These are phyloP conservation scores for Centruroides sculpturatus DNA, from an alignment of 1,140 invertebrate species.

Conservation along the genomic window DNA sequence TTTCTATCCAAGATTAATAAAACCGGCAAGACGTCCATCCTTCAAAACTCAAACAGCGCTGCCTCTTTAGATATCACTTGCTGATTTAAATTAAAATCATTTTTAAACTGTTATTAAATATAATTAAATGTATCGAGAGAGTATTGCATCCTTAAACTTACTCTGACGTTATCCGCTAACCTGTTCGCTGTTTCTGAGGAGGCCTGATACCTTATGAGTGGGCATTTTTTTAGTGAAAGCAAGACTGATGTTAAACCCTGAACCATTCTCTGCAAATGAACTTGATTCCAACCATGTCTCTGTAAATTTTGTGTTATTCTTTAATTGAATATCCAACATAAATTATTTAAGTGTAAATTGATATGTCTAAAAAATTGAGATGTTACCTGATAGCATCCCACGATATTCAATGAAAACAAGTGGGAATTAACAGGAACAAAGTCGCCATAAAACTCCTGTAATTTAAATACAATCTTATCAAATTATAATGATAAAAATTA, in stretches of 20 bases:
- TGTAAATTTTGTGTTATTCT: slow-evolving; percentile 14
- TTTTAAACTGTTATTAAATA: neutral
- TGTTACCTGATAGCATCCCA: slow-evolving; percentile 30
- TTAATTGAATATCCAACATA: no score
- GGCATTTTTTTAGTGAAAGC: slow-evolving; percentile 80
- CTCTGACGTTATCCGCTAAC: slow-evolving; percentile 65
- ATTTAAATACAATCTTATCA: slow-evolving; percentile 7
- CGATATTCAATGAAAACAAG: slow-evolving; percentile 52
- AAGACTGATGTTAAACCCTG: slow-evolving; percentile 74
- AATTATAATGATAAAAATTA: no score
- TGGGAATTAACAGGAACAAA: slow-evolving; percentile 82
- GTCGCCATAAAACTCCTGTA: slow-evolving; percentile 85
- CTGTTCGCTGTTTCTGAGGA: slow-evolving; percentile 71
- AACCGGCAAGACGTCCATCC: slow-evolving; percentile 52
- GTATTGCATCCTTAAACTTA: slow-evolving; percentile 9
- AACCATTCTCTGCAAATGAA: slow-evolving; percentile 54
- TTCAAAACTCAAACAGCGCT: slow-evolving; percentile 65
- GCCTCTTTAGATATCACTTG: slow-evolving; percentile 76
- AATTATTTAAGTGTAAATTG: neutral
- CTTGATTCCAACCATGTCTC: slow-evolving; percentile 59
- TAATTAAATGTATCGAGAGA: neutral
- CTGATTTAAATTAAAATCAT: slow-evolving; percentile 22
- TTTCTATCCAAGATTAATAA: slow-evolving; percentile 77
- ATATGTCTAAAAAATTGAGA: no score
- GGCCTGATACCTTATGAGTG: slow-evolving; percentile 79